Conservation (phyloP, 2,888 invertebrate genomes). For the Hydriomena furcata region DNA sequence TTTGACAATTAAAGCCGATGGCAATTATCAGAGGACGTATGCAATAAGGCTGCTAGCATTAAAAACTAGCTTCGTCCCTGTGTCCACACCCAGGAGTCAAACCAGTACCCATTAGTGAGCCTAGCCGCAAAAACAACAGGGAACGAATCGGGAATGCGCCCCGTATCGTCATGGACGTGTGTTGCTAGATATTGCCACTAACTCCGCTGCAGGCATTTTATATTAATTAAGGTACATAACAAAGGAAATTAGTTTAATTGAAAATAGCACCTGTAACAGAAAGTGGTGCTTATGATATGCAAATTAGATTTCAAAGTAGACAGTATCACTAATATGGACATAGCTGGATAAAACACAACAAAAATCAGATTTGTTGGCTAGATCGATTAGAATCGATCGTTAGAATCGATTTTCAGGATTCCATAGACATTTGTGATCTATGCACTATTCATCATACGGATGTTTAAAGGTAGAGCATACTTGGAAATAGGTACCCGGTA, state of each 20-base stretch:
- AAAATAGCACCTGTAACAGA: conserved; percentile 8
- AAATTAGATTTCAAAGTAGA: background rate
- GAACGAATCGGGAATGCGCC: conserved; percentile 83
- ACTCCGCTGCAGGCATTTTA: conserved; percentile 33
- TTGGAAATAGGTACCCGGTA: no score
- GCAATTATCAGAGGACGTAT: no score
- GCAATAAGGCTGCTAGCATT: no score
- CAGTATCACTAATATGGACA: no score
- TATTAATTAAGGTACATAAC: conserved; percentile 18
- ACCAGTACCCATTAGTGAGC: conserved; percentile 79
- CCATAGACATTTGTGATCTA: no score
- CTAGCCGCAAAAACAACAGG: conserved; percentile 81
- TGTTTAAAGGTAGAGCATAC: no score
- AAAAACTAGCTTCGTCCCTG: conserved; percentile 16
- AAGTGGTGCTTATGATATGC: conserved; percentile 7
- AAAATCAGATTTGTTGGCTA: no score
- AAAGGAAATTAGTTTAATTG: conserved; percentile 9
- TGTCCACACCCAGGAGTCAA: conserved; percentile 55
- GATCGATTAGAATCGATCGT: no score
- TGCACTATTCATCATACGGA: no score
- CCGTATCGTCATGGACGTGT: conserved; percentile 58
- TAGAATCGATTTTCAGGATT: no score
- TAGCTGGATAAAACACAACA: no score
- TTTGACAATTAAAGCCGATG: no score
- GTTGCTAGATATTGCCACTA: conserved; percentile 53